Conservation (phyloP, 2,888 invertebrate species). For the Parnassius mnemosyne region DNA sequence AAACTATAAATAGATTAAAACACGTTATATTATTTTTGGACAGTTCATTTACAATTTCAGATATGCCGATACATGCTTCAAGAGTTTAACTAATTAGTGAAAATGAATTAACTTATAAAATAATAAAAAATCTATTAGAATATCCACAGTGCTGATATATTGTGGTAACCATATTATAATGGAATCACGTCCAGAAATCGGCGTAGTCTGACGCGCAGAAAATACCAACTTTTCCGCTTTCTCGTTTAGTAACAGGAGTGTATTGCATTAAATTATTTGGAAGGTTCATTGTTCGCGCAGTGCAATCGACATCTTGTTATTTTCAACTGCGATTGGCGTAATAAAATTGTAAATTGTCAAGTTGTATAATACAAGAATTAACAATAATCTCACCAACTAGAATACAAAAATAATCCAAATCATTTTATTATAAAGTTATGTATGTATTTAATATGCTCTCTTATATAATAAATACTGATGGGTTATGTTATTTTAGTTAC, state of each 20-base stretch:
- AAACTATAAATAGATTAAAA: no score
- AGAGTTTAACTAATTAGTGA: no score
- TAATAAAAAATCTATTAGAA: not conserved
- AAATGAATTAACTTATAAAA: no score
- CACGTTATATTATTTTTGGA: no score
- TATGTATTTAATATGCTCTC: no score
- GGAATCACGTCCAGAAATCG: constrained; percentile 48
- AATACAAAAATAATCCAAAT: no score
- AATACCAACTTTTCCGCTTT: constrained; percentile 52
- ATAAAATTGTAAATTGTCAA: not conserved
- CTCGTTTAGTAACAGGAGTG: constrained; percentile 38
- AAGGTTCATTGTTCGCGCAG: constrained; percentile 20
- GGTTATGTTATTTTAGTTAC: no score
- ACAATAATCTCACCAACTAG: no score
- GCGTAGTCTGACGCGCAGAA: constrained; percentile 40
- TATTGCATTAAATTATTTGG: constrained; percentile 24
- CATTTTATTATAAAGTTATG: no score
- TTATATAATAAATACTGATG: no score
- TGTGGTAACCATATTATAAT: constrained; percentile 33
- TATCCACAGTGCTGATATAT: not conserved
- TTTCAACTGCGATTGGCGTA: constrained; percentile 30
- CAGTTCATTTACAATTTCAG: no score
- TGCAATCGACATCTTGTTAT: constrained; percentile 14
- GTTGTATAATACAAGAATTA: not conserved
- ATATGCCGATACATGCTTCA: no score